These are phyloP conservation scores for Zygogramma bicolorata DNA, from an alignment of 2,888 invertebrate genomes.

Conservation along the genomic window DNA sequence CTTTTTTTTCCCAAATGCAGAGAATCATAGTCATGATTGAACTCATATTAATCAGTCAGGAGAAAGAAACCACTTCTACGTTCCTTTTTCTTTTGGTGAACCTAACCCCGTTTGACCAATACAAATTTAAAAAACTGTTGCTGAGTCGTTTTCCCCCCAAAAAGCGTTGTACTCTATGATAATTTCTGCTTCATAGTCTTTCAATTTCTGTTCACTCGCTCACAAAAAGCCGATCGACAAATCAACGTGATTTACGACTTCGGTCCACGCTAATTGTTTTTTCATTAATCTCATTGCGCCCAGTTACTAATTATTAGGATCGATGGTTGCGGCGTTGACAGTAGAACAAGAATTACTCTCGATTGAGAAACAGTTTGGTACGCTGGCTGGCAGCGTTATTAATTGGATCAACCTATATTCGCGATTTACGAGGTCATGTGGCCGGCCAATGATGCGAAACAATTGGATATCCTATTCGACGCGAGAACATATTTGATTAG, in stretches of 20 bases:
- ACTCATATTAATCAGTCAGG: too few species aligned
- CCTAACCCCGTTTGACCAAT: too few species aligned
- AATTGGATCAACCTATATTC: conserved; percentile 7
- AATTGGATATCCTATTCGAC: background rate
- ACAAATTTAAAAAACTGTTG: too few species aligned
- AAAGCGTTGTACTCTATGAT: too few species aligned
- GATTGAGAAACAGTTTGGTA: background rate
- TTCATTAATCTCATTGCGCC: background rate
- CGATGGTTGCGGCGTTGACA: background rate
- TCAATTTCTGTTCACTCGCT: too few species aligned
- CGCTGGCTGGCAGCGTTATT: background rate
- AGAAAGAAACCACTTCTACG: too few species aligned
- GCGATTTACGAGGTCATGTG: background rate
- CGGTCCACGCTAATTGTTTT: background rate
- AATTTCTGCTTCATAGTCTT: too few species aligned
- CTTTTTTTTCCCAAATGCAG: too few species aligned
- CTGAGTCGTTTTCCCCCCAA: too few species aligned
- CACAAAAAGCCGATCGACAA: background rate
- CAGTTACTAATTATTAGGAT: background rate
- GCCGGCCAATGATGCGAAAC: background rate
- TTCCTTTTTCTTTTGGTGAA: too few species aligned
- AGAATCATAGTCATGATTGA: too few species aligned
- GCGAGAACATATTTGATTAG: background rate
- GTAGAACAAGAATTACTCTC: background rate
- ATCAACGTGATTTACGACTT: background rate